Evolutionary conservation across 2,797 vertebrate genomes (phyloP).

Genomic region (Macropodus opercularis): DNA sequence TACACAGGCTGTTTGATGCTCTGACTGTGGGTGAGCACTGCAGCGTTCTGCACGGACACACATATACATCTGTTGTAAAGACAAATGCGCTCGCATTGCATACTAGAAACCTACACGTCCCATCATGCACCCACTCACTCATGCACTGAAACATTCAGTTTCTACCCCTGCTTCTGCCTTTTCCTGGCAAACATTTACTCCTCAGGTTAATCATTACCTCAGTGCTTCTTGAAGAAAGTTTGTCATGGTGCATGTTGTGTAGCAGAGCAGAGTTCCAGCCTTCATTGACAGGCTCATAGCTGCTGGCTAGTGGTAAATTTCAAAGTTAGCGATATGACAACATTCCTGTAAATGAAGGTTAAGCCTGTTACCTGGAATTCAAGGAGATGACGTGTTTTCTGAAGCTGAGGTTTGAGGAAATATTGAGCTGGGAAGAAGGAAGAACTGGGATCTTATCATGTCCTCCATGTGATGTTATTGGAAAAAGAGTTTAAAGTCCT

Average conservation of each 20-base stretch:
- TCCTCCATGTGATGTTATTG: neutral
- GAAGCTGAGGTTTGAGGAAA: neutral
- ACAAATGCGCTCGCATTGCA: too few species aligned
- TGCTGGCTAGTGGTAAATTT: neutral
- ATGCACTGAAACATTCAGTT: neutral
- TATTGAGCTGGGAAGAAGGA: neutral
- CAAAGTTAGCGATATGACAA: too few species aligned
- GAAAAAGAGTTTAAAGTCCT: neutral
- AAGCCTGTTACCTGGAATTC: neutral
- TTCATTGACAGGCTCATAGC: neutral
- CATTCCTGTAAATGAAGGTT: slow-evolving; percentile 22
- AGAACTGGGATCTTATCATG: slow-evolving; percentile 25
- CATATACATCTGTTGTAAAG: neutral
- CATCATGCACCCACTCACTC: neutral
- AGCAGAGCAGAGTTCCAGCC: slow-evolving; percentile 16
- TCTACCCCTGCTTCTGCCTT: slow-evolving; percentile 9
- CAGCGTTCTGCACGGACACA: neutral
- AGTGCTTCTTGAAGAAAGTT: slow-evolving; percentile 30
- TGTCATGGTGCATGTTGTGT: slow-evolving; percentile 1
- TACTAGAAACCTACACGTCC: neutral
- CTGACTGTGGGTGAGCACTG: slow-evolving; percentile 87
- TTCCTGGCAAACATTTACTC: slow-evolving; percentile 51
- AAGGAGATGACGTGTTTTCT: neutral
- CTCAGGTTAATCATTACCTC: slow-evolving; percentile 66
- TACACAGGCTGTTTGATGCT: slow-evolving; percentile 91